Base-by-base conservation (phyloP, 2,888 invertebrate species). In the Acanthosepion esculentum region DNA sequence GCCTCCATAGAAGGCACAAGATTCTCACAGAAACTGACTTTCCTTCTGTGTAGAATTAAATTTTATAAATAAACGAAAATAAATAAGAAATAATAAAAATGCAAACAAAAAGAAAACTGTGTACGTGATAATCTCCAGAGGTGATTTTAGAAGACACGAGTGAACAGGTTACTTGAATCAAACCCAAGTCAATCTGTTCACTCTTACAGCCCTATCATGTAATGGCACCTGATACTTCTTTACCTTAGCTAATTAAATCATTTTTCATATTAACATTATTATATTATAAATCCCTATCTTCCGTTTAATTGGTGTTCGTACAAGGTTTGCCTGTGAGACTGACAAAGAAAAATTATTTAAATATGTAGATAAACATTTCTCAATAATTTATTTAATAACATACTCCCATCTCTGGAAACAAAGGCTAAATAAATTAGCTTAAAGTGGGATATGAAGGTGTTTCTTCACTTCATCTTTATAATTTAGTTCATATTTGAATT, bases 131-230 rank as follows among this genome's bases (percentile, higher is more conserved):
- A 59, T 23, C 59, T 59, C n/a, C 78, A 29, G 78, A 78, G 78
- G n/a, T 78, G 78, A 78, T n/a, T 78, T 78, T n/a, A 78, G 15
- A 78, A n/a, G 78, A 78, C 78, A 78, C 78, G 78, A 78, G 78
- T 78, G 78, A 78, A n/a, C 78, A 78, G 78, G 78, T n/a, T 78
- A 78, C 78, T 78, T 78, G 78, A 78, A n/a, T 78, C 78, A 78
- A 78, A 78, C 78, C 78, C 78, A 78, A 78, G 78, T 78, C 78
- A 78, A n/a, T 78, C 78, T n/a, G 78, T 78, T 78, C 78, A 78
- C 78, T 78, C 78, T 59, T 78, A 78, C 78, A 78, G 78, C 78
- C 78, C 78, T 78, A 78, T 18, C 2, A 33, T 78, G 78, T 78
- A 78, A 78, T n/a, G n/a, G 33, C n/a, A n/a, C 15, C 15, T 78